Evolutionary conservation across 2,888 invertebrate genomes (phyloP), one percentile per base, ranked within the genome.

Genomic region (Mythimna vitellina): DNA sequence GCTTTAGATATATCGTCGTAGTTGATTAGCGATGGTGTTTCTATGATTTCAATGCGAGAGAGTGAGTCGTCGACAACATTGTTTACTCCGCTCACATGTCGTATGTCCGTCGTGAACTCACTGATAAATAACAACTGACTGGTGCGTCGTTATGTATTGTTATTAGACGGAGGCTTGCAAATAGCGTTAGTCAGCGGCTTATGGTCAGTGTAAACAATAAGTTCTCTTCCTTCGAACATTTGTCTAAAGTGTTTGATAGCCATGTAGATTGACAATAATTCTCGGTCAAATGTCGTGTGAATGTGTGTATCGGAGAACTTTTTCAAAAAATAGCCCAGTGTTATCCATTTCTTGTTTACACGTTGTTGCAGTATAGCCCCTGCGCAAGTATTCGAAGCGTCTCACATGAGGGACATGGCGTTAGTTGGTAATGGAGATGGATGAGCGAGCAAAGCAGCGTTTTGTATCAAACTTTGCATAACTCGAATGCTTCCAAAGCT

Each of bases 181-280:
- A 62, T 42, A 46, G 46, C 46, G 46, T 46, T 17, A 1, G 46
- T 46, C 6, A 46, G 46, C 46, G 46, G 46, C 6, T 46, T 46
- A 17, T 46, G 46, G 5, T 46, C 46, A 5, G 17, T 46, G 46
- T 46, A 46, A 17, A 46, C 17, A 12, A 46, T 46, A 3, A 46
- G 17, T 14, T 46, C 46, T 46, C 46, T 14, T 46, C 46, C 46
- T 17, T 46, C 46, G 46, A 17, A 46, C 17, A 17, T 46, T 17
- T 68, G 62, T 6, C 62, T 42, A 17, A 68, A 62, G 38, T 68
- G 29, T 25, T 68, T 68, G 38, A 68, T 53, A 0, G 67, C 61
- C 67, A 38, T 61, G 9, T 61, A 68, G 0, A 68, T 61, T 0
- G 67, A 38, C 17, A 61, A 0, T 38, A 53, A 38, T 38, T 67